These are phyloP conservation scores for Sabellastarte sp. DNA, from an alignment of 2,888 invertebrate species.

Conservation along the genomic window DNA sequence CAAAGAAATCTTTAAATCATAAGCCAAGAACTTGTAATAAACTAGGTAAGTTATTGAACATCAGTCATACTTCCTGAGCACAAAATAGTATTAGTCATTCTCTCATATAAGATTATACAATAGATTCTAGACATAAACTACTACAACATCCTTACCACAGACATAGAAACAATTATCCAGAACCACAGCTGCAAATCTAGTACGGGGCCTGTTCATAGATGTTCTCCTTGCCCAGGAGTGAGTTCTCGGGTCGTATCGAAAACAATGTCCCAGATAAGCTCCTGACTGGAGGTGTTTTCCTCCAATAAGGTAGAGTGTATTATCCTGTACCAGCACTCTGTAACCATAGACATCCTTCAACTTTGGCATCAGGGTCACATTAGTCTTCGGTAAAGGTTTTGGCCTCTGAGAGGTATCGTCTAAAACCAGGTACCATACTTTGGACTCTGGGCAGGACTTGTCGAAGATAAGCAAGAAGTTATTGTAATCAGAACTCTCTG, in stretches of 20 bases:
- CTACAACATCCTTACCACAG: conserved; percentile 16
- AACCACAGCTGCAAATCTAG: conserved; percentile 40
- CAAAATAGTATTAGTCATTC: no score
- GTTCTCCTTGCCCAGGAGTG: conserved; percentile 35
- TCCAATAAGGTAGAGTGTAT: conserved; percentile 36
- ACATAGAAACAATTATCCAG: conserved; percentile 43
- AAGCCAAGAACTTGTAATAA: no score
- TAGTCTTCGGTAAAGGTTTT: conserved; percentile 39
- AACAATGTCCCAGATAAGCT: conserved; percentile 28
- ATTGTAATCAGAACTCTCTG: not conserved
- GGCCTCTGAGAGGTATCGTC: conserved; percentile 38
- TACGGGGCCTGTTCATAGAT: conserved; percentile 33
- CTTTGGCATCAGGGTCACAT: conserved; percentile 33
- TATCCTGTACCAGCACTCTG: conserved; percentile 36
- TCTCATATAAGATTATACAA: no score
- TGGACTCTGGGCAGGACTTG: conserved; percentile 38
- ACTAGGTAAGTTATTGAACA: no score
- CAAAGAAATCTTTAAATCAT: no score
- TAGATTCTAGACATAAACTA: no score
- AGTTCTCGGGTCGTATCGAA: conserved; percentile 40
- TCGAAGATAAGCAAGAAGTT: conserved; percentile 36
- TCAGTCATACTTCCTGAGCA: no score
- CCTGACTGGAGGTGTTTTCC: conserved; percentile 41
- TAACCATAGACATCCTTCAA: conserved; percentile 40
- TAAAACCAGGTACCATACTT: conserved; percentile 43